These are phyloP conservation scores for Cricetomys ansorgei DNA, from an alignment of 2,113 vertebrate species.

Conservation along the genomic window DNA sequence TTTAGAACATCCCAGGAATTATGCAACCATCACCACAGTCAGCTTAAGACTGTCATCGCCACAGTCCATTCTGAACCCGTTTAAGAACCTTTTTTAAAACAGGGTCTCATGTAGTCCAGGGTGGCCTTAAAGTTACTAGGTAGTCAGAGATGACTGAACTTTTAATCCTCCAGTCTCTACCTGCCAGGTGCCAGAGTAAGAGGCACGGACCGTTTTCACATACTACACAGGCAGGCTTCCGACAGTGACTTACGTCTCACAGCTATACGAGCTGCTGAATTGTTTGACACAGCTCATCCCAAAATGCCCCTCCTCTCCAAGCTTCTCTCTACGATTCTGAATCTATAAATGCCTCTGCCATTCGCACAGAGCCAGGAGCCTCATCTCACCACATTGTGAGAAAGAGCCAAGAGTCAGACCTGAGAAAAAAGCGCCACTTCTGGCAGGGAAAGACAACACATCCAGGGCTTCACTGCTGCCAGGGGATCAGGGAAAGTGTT, in stretches of 20 bases:
- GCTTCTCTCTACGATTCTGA: not conserved
- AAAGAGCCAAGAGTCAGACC: not conserved
- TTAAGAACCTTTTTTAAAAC: not conserved
- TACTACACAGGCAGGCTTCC: not conserved
- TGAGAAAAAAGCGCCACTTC: not conserved
- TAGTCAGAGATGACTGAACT: not conserved
- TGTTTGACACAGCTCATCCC: not conserved
- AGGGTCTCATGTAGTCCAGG: not conserved
- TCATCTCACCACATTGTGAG: not conserved
- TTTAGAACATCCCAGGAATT: not conserved
- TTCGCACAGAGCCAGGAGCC: not conserved
- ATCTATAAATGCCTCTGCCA: not conserved
- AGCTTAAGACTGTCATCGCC: not conserved
- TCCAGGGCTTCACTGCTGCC: not conserved
- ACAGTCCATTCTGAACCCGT: not conserved
- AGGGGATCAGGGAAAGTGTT: not conserved
- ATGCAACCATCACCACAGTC: not conserved
- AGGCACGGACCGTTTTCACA: not conserved
- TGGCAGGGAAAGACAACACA: not conserved
- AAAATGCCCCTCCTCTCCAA: not conserved
- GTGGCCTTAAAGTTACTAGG: not conserved
- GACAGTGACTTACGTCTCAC: fast-evolving
- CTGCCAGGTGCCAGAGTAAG: not conserved
- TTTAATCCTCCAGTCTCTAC: not conserved
- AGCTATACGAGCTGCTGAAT: not conserved